Percentiles rank a stretch among this genome's conserved stretches.
phyloP scores from a whole-genome alignment of 1,140 invertebrate genomes.

The Leptinotarsa undecemlineata region DNA sequence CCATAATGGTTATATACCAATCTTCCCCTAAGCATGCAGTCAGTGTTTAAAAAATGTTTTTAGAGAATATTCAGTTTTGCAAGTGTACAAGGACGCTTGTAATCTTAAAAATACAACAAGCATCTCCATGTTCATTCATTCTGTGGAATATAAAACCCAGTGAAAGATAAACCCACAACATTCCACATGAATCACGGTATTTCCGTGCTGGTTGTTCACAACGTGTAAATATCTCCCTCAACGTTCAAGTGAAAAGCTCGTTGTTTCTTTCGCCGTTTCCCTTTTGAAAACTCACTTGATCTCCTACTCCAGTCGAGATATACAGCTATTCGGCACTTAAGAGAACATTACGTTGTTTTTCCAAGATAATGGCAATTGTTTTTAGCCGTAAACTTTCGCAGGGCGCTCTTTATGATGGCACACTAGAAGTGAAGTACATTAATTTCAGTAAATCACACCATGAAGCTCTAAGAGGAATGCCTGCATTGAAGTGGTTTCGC shows the following conservation, averaged over 20 bases:
- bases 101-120: too few relatives aligned
- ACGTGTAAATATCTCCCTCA: constrained; percentile 1
- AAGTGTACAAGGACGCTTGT: too few relatives aligned
- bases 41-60: too few relatives aligned
- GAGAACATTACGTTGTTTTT: constrained; percentile 25
- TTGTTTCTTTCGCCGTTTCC: constrained; percentile 10
- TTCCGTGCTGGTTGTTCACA: constrained; percentile 13
- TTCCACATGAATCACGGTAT: background rate
- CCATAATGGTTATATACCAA: too few relatives aligned
- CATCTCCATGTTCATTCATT: background rate
- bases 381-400: constrained; percentile 24
- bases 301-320: constrained; percentile 1
- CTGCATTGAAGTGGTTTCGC: background rate
- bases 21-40: too few relatives aligned
- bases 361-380: constrained; percentile 28
- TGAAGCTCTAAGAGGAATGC: background rate
- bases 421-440: constrained; percentile 13
- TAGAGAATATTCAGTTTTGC: too few relatives aligned
- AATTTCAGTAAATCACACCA: constrained; percentile 12
- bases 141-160: background rate
- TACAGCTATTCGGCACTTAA: constrained; percentile 21
- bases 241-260: constrained; percentile 3
- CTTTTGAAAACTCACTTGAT: constrained; percentile 9
- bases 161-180: background rate
- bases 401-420: constrained; percentile 12